Percentiles rank a stretch among this genome's conserved stretches.
phyloP scores from a whole-genome alignment of 2,113 vertebrate species.

The Elephas maximus region DNA sequence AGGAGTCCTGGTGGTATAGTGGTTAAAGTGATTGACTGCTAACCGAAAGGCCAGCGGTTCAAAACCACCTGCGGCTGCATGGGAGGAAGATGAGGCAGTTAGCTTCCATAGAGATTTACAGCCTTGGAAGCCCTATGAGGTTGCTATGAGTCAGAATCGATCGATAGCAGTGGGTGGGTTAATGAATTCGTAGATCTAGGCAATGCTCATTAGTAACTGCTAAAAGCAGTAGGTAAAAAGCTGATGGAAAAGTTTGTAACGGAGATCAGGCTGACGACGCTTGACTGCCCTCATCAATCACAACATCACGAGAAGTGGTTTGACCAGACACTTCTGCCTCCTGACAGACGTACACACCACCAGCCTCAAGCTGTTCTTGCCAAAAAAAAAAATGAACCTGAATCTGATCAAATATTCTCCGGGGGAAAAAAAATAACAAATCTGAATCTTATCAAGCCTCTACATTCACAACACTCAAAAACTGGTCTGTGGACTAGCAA shows the following conservation, averaged over 20 bases:
- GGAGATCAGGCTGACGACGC: too few relatives aligned
- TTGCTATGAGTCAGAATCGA: too few relatives aligned
- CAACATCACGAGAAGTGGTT: background rate
- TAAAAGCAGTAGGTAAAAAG: background rate
- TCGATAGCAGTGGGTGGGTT: too few relatives aligned
- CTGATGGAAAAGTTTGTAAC: background rate
- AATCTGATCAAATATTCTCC: background rate
- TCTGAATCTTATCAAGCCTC: background rate
- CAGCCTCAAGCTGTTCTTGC: background rate
- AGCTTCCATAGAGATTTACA: too few relatives aligned
- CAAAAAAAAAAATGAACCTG: background rate
- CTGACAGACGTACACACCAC: background rate
- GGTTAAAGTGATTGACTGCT: too few relatives aligned
- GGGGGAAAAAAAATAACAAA: background rate
- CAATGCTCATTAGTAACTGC: background rate
- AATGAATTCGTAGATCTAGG: background rate
- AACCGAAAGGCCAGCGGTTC: too few relatives aligned
- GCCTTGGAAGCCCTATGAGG: too few relatives aligned
- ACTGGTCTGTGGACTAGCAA: background rate
- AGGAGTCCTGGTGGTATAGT: too few relatives aligned
- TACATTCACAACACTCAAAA: background rate
- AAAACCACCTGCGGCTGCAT: too few relatives aligned
- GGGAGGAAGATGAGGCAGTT: too few relatives aligned
- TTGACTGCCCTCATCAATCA: background rate
- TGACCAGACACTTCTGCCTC: background rate